Evolutionary conservation across 2,797 vertebrate species (phyloP).

Genomic region (Eulemur mongoz): DNA sequence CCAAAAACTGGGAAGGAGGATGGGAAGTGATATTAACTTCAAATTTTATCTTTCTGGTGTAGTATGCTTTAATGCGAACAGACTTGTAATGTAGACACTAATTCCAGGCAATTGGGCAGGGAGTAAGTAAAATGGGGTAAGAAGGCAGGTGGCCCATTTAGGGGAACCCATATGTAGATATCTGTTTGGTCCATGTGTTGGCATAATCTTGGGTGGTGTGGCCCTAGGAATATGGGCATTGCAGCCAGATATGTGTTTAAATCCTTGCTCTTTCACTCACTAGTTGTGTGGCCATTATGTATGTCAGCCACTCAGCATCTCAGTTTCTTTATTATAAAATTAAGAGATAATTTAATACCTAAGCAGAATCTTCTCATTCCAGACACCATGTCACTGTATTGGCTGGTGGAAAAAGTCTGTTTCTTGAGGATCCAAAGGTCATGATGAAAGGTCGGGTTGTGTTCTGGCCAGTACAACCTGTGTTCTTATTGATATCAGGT

Average conservation of each 20-base stretch:
- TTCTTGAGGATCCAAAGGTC: slow-evolving; percentile 17
- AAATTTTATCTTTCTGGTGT: not conserved
- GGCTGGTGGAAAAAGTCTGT: not conserved
- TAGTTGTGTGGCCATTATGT: not conserved
- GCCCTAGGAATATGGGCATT: not conserved
- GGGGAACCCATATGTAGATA: not conserved
- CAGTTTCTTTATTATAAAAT: not conserved
- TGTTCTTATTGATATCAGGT: not conserved
- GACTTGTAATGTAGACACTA: not conserved
- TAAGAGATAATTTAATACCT: not conserved
- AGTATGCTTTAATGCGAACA: not conserved
- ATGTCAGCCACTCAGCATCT: not conserved
- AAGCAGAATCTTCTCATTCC: slow-evolving; percentile 35
- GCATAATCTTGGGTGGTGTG: not conserved
- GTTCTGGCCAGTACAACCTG: not conserved
- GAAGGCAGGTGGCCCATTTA: not conserved
- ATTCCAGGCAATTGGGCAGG: not conserved
- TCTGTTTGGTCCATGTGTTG: not conserved
- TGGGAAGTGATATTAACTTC: slow-evolving; percentile 24
- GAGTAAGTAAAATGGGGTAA: not conserved
- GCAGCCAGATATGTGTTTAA: not conserved
- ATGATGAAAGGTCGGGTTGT: not conserved
- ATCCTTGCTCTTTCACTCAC: slow-evolving; percentile 10
- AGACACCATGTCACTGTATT: slow-evolving; percentile 19
- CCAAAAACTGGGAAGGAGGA: not conserved